Base-by-base conservation (phyloP, 2,797 vertebrate genomes). In the Heterohyrax brucei region DNA sequence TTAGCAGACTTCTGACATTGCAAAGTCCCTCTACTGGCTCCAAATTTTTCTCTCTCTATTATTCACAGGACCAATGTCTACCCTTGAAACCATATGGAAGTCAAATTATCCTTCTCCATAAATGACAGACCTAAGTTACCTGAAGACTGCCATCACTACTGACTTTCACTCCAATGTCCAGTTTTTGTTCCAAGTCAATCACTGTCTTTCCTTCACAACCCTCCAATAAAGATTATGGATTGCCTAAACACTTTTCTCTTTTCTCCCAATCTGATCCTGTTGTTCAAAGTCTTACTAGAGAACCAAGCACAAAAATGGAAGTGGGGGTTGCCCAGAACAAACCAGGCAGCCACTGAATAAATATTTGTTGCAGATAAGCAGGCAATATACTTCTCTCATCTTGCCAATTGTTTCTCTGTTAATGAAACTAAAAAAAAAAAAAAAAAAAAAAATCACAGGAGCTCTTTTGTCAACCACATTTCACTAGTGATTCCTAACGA, bases 271-370 rank as follows among this genome's bases (percentile, higher is more conserved):
- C 56, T 87, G 78, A 7, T 84, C 19, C 50, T 44, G 66, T 1
- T 80, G 53, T 33, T 90, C 53, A 72, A 92, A 89, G 59, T 70
- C 44, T 88, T 56, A 82, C 70, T 79, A 68, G 14, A 93, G 30
- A 81, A 85, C 19, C 18, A 91, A 90, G 93, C 48, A 92, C 56
- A 93, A 85, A 73, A 14, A 93, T 3, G 33, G 26, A 88, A 12
- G 10, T 48, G 4, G 21, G 10, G 21, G 82, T 44, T 81, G n/a
- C 68, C 79, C 44, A 66, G 82, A 87, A 78, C 19, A 9, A 87
- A 46, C 61, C 10, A 76, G 39, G 64, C 44, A 78, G 28, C 79
- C 53, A 84, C 8, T 83, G n/a, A 76, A 93, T 62, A 93, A 66
- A 13, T 28, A 87, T 48, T 3, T 94, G 39, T n/a, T 82, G 16